Evolutionary conservation across 2,888 invertebrate genomes (phyloP), one percentile per base, ranked within the genome.

Genomic region (Agonopterix subpropinquella): DNA sequence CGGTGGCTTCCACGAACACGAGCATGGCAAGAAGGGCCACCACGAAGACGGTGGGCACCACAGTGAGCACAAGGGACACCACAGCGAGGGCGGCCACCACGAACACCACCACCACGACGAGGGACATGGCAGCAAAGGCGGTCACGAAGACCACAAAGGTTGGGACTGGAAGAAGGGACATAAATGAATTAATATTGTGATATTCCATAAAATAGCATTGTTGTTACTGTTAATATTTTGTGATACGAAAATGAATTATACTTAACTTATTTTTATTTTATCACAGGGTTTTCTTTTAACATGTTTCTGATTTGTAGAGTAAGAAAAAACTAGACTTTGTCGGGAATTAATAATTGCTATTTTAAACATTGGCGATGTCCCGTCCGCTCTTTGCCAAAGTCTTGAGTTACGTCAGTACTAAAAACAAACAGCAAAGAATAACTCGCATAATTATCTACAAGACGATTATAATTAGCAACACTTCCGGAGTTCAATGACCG

Each of bases 1-100:
- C 59, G 92, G 92, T 45, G 93, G 92, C 9, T 92, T 92, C 70
- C 92, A 95, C 62, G 93, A 94, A 65, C 93, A 93, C 62, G 92
- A 94, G 65, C 91, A 94, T 54, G 95, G 94, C 43, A 92, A 94
- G 73, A 94, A 95, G 70, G 94, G 94, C 2, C 91, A 92, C 64
- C 91, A 92, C 65, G 93, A 94, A 65, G 92, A 95, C 67, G 95
- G 95, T 10, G 92, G 92, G 51, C 93, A 95, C 70, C 92, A 94
- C 73, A 90, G 93, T 65, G 92, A 94, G 47, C 91, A 94, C 64
- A 92, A 93, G 58, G 95, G 95, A 1, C 93, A 94, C 78, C 93
- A 95, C 71, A 92, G 92, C 51, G 92, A 93, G 54, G 93, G 91
- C 9, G 94, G 94, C 11, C 92, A 94, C 62, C 90, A 94, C 47